A percentile compares a stretch with the other conserved stretches of the same genome.
These are phyloP conservation scores for Limnothrissa miodon DNA, from an alignment of 2,113 vertebrate genomes.

Conservation along the genomic window DNA sequence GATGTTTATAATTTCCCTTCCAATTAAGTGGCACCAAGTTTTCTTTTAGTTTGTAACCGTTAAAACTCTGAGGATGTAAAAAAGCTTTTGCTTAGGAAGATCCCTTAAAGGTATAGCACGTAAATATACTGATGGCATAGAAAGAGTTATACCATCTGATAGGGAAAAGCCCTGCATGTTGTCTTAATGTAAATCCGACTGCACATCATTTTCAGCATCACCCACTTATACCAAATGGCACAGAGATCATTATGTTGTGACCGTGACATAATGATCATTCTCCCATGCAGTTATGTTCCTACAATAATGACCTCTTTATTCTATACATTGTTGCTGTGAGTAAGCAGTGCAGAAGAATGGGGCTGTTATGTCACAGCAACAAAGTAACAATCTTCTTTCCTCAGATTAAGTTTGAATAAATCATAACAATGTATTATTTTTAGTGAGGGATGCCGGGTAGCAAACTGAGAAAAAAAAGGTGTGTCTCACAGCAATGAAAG, in stretches of 20 bases:
- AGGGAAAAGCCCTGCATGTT: not conserved
- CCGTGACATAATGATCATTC: conserved; percentile 8
- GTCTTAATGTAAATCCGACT: not conserved
- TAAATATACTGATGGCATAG: too few species aligned
- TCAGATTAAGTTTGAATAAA: not conserved
- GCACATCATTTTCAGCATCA: not conserved
- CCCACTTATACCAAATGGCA: not conserved
- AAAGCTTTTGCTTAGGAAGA: not conserved
- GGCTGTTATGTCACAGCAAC: not conserved
- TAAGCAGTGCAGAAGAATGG: not conserved
- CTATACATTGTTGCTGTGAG: not conserved
- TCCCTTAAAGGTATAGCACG: not conserved
- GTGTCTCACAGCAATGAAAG: too few species aligned
- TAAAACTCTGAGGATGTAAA: too few species aligned
- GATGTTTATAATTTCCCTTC: too few species aligned
- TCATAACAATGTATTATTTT: not conserved
- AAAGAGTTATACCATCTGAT: too few species aligned
- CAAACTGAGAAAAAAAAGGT: too few species aligned
- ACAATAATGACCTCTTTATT: not conserved
- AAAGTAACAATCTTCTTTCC: not conserved
- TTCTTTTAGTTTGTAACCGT: too few species aligned
- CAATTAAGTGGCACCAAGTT: too few species aligned
- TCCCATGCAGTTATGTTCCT: not conserved
- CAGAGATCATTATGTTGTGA: not conserved
- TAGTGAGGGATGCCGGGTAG: not conserved